These are phyloP conservation scores for Uropsilus gracilis DNA, from an alignment of 2,113 vertebrate genomes.

Conservation along the genomic window DNA sequence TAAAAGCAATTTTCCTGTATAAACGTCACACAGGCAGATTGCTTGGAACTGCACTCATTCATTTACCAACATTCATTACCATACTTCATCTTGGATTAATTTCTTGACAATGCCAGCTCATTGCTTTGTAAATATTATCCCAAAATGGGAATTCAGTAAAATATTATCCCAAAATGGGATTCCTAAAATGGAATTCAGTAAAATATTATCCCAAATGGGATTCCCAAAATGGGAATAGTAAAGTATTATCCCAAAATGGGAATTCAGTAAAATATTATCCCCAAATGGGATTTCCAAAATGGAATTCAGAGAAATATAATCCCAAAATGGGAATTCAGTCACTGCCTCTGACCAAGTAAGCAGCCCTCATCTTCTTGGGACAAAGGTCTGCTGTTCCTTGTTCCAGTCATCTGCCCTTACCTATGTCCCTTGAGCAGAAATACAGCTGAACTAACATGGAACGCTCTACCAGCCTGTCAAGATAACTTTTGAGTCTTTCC, in stretches of 20 bases:
- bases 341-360: neutral
- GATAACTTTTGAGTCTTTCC: neutral
- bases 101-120: neutral
- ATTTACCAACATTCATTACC: slow-evolving; percentile 7
- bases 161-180: neutral
- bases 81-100: neutral
- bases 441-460: neutral
- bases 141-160: neutral
- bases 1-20: slow-evolving; percentile 23
- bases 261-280: too few relatives aligned
- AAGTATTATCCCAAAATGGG: too few relatives aligned
- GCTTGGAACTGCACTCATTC: neutral
- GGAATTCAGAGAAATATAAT: too few relatives aligned
- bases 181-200: too few relatives aligned
- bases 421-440: neutral
- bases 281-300: too few relatives aligned
- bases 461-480: neutral
- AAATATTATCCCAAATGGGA: neutral
- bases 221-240: too few relatives aligned
- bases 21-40: neutral
- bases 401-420: neutral
- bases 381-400: neutral
- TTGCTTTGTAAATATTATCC: neutral
- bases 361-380: neutral
- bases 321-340: neutral